Conservation (phyloP, 2,113 vertebrate species). For the Phrynosoma blainvillii region DNA sequence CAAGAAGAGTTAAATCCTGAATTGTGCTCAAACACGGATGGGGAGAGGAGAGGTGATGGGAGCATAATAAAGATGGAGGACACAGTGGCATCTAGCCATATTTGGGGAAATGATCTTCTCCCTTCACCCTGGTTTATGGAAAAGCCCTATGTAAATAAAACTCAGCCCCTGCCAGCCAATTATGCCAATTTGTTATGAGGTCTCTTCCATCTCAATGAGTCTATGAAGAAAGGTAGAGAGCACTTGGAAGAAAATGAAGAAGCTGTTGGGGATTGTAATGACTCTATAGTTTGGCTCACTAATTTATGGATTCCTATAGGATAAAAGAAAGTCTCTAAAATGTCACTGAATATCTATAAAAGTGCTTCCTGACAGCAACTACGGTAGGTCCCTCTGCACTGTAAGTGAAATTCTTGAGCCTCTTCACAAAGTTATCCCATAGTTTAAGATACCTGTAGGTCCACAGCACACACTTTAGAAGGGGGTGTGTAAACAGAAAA, state of each 20-base stretch:
- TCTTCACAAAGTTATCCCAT: background rate
- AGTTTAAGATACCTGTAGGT: background rate
- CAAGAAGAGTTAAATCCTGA: too few species aligned
- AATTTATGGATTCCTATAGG: background rate
- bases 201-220: too few species aligned
- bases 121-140: background rate
- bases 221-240: too few species aligned
- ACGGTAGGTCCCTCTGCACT: background rate
- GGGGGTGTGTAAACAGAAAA: background rate
- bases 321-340: too few species aligned
- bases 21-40: too few species aligned
- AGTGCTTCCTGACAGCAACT: background rate
- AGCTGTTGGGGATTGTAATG: too few species aligned
- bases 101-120: too few species aligned
- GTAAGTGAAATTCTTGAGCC: background rate
- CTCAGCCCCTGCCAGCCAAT: background rate
- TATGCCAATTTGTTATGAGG: too few species aligned
- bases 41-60: too few species aligned
- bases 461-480: background rate
- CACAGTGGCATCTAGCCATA: too few species aligned
- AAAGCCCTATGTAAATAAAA: background rate
- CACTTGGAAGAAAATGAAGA: background rate
- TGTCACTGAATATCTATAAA: background rate
- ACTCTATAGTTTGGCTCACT: background rate
- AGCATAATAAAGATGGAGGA: too few species aligned